Evolutionary conservation across 2,113 vertebrate genomes (phyloP), one percentile per base, ranked within the genome.

Genomic region (Proterorhinus semilunaris): DNA sequence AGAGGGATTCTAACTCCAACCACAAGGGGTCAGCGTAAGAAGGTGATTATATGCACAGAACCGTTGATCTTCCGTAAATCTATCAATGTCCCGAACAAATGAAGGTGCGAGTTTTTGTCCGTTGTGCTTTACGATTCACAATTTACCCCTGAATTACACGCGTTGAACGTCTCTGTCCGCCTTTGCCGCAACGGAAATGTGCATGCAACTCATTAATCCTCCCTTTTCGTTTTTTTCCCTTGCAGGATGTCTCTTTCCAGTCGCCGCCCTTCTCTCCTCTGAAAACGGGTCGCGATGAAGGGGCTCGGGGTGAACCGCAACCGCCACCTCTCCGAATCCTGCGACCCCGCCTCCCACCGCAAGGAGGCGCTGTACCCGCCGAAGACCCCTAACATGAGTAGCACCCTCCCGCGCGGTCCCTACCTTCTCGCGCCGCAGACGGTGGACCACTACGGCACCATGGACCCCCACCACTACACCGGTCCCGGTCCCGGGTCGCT

Each of bases 251-350:
- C 66, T 66, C 55, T 68, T 48, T 58, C 46, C 81, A 71, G 74
- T 77, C 72, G 62, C 53, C 78, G 75, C 57, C 77, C 70, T 51
- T 79, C 76, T 81, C 70, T 80, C 50, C 71, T 83, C 67, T 87
- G 84, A 82, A 67, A 70, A 86, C 83, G 75, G 78, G 66, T 85
- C 87, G 92, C 86, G 91, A 99, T 99, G 98, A 99, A 99, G 92
- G 96, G 97, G 87, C 93, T 98, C 90, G 95, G 95, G 88, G 94
- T 96, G 84, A 95, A 95, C 84, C 96, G 95, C 86, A 94, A 92
- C 86, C 95, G 94, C 77, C 96, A 97, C 85, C 93, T 96, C 75
- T 96, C 96, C 0, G 95, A 98, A 62, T 95, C 95, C 88, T 94
- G 96, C 84, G 95, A 99, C 68, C 94, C 95, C 72, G 76, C 92